These are phyloP conservation scores for Anniella stebbinsi DNA, from an alignment of 2,797 vertebrate species.

Conservation along the genomic window DNA sequence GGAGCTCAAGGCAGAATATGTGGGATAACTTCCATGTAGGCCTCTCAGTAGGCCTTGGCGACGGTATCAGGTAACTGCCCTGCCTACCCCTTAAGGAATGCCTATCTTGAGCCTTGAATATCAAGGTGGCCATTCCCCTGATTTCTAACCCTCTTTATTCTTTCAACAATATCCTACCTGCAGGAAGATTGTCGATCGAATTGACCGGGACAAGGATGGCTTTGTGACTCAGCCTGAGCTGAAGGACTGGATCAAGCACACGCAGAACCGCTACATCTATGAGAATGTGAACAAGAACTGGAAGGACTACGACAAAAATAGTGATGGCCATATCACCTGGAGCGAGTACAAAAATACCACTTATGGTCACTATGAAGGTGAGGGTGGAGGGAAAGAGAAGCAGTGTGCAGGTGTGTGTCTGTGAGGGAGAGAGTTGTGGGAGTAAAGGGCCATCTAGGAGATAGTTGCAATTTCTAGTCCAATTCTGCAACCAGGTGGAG, in stretches of 20 bases:
- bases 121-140: not conserved
- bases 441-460: not conserved
- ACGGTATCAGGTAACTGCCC: not conserved
- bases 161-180: not conserved
- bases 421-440: not conserved
- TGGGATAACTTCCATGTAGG: not conserved
- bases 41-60: not conserved
- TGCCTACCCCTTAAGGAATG: not conserved
- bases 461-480: not conserved
- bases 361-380: conserved; percentile 88
- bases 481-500: not conserved
- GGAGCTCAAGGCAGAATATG: not conserved
- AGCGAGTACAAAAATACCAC: conserved; percentile 91
- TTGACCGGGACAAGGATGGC: conserved; percentile 85
- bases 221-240: conserved; percentile 86
- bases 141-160: not conserved
- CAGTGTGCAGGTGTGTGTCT: not conserved
- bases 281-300: conserved; percentile 90
- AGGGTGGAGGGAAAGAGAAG: conserved; percentile 1
- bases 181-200: conserved; percentile 91
- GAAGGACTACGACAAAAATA: conserved; percentile 89
- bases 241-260: conserved; percentile 90
- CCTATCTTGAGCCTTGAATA: not conserved
- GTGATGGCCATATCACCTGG: conserved; percentile 87
- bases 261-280: conserved; percentile 89